Evolutionary conservation across 2,797 vertebrate genomes (phyloP).

Genomic region (Synaphobranchus kaupii): DNA sequence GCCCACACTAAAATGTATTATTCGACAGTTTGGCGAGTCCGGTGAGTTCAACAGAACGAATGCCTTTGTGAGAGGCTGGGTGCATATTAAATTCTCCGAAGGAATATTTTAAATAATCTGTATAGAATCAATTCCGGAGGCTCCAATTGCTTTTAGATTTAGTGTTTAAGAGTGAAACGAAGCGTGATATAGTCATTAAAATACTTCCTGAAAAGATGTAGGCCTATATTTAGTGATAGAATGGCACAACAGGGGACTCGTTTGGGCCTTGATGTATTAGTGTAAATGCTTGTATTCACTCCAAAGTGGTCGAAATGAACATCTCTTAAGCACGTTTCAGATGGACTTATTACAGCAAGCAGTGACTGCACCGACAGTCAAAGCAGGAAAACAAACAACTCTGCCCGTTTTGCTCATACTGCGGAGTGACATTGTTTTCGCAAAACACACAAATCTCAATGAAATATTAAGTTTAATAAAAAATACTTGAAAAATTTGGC

Average conservation of each 20-base stretch:
- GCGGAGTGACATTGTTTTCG: not conserved
- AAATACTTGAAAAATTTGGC: not conserved
- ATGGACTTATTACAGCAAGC: not conserved
- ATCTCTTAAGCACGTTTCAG: not conserved
- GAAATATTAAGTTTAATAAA: not conserved
- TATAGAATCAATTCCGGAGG: not conserved
- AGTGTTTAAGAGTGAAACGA: constrained; percentile 20
- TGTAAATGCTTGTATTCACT: not conserved
- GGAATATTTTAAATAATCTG: not conserved
- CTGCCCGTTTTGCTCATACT: not conserved
- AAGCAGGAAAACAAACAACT: not conserved
- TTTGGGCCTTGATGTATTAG: not conserved
- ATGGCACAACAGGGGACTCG: not conserved
- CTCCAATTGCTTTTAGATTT: constrained; percentile 16
- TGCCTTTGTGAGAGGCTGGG: not conserved
- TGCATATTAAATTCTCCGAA: constrained; percentile 1
- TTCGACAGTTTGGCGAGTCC: not conserved
- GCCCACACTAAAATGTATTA: not conserved
- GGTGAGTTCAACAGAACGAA: not conserved
- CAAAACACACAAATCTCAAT: not conserved
- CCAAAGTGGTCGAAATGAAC: not conserved
- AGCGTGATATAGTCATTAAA: constrained; percentile 17
- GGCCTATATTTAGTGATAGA: constrained; percentile 5
- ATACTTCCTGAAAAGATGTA: constrained; percentile 12
- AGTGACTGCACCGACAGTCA: not conserved